Conservation (phyloP, 2,797 vertebrate genomes). For the Tapera naevia region DNA sequence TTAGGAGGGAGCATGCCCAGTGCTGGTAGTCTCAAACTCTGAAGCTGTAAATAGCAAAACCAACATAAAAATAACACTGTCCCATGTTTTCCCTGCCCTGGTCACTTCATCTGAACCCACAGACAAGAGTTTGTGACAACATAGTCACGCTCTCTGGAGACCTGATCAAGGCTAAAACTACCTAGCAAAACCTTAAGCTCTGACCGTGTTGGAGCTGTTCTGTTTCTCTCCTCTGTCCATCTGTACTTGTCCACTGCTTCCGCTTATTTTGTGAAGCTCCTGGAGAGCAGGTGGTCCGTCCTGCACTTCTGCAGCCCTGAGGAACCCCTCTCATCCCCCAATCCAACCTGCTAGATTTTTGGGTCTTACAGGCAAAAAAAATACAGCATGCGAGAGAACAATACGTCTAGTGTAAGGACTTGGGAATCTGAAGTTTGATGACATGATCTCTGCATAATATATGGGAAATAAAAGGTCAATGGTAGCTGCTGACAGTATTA, state of each 20-base stretch:
- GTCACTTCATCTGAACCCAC: not conserved
- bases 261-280: not conserved
- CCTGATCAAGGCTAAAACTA: not conserved
- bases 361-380: not conserved
- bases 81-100: not conserved
- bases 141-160: not conserved
- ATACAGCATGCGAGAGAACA: not conserved
- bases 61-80: not conserved
- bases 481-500: slow-evolving; percentile 10
- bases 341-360: not conserved
- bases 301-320: not conserved
- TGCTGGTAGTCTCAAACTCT: not conserved
- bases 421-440: not conserved
- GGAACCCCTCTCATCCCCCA: not conserved
- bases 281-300: not conserved
- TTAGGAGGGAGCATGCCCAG: not conserved
- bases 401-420: not conserved
- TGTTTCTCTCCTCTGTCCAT: not conserved
- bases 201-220: not conserved
- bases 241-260: not conserved
- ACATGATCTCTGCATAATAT: not conserved
- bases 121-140: not conserved
- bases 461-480: slow-evolving; percentile 20
- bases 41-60: not conserved
- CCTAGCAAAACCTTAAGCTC: not conserved